phyloP scores from a whole-genome alignment of 2,888 invertebrate genomes.

The Leuctra nigra region DNA sequence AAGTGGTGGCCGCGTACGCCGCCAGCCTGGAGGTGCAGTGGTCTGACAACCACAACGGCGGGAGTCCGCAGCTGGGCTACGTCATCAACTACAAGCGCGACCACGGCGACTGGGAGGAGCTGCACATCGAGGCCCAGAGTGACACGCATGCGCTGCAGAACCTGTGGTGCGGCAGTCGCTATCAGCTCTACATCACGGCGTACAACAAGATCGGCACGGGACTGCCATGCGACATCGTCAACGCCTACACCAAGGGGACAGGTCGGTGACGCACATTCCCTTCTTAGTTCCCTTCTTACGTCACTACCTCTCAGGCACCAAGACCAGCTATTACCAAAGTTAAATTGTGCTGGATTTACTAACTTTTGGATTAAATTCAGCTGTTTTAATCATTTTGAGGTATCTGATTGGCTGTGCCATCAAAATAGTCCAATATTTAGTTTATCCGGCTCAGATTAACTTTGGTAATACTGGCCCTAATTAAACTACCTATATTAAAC shows the following conservation, averaged over 20 bases:
- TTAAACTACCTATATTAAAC: no score
- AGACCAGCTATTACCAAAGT: no score
- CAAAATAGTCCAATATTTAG: no score
- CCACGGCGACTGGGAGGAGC: conserved; percentile 87
- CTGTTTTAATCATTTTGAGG: no score
- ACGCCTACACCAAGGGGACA: conserved; percentile 75
- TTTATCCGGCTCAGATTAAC: no score
- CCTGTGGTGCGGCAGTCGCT: conserved; percentile 81
- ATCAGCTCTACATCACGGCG: conserved; percentile 84
- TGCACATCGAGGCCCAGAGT: conserved; percentile 75
- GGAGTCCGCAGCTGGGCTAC: conserved; percentile 72
- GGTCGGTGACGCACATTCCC: conserved; percentile 40
- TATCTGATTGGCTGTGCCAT: no score
- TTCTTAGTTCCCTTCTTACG: neutral
- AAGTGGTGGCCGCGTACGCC: conserved; percentile 73
- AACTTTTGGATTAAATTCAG: no score
- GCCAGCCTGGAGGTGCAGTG: conserved; percentile 77
- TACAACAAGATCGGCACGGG: conserved; percentile 87
- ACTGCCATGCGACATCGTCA: conserved; percentile 79
- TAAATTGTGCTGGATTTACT: no score
- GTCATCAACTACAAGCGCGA: conserved; percentile 86
- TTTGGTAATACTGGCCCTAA: no score
- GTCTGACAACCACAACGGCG: conserved; percentile 74
- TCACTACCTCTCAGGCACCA: neutral
- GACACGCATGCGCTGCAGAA: conserved; percentile 73